Base-by-base conservation (phyloP, 1,140 invertebrate species). In the Bradysia coprophila region DNA sequence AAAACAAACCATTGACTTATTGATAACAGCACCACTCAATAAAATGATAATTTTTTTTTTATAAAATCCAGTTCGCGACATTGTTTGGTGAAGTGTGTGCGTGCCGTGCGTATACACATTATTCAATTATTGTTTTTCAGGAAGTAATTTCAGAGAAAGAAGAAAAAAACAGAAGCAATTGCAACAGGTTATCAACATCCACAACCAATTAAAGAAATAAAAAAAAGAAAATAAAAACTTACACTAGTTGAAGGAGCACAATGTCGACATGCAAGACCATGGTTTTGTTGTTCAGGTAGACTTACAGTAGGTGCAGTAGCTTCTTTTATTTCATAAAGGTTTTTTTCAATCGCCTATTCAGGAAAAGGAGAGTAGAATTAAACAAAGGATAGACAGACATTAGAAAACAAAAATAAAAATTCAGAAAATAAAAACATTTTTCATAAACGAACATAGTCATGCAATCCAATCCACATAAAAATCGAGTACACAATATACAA, bases 321-420 rank as follows among this genome's bases (percentile, higher is more conserved):
- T 38, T 38, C 36, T 38, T 38, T 38, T 10, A 38, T 38, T 19
- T 38, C 16, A 11, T 38, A 38, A 9, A 38, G 36, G 6, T n/a
- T 18, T 3, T 20, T 16, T 20, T 38, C 36, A 20, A 19, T 18
- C 2, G 36, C n/a, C 18, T 38, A 18, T 8, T 8, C 13, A 8
- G 24, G 24, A 28, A 28, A 28, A 28, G 24, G 13, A 28, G 13
- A 28, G 13, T 28, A 6, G 13, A 28, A 28, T 28, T 8, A 28
- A 28, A 28, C 6, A 8, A 28, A 28, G 13, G 13, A 6, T 28
- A 28, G 13, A 28, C 24, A 28, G 6, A 8, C 24, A 28, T 28
- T 28, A 28, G 13, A 13, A 6, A 13, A 28, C 24, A 28, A 28
- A 28, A 28, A 28, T 28, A 28, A 28, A 28, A 8, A 28, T 28